Conservation (phyloP, 2,888 invertebrate species). For the Agriotes lineatus region DNA sequence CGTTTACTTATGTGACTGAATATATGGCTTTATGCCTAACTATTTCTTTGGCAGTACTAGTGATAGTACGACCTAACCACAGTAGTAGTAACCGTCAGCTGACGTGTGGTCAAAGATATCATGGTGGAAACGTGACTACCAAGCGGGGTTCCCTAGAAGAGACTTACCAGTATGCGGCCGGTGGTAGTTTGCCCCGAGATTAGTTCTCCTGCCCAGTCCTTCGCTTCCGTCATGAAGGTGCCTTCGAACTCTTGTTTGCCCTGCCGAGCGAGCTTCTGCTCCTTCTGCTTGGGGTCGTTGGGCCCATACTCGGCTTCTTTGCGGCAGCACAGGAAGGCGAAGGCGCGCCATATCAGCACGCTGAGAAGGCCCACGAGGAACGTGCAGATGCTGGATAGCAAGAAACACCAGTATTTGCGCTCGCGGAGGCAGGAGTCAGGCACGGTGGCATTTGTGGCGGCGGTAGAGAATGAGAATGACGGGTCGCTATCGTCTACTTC, state of each 20-base stretch:
- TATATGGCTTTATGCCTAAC: too few species aligned
- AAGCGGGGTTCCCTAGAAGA: neutral
- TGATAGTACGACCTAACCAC: too few species aligned
- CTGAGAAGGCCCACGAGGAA: constrained; percentile 93
- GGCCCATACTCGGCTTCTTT: constrained; percentile 94
- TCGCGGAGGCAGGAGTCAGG: constrained; percentile 84
- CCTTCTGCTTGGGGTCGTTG: constrained; percentile 94
- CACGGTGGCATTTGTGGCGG: constrained; percentile 51
- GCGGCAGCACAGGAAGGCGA: constrained; percentile 94
- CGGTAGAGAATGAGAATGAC: constrained; percentile 70
- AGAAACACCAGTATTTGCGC: constrained; percentile 98
- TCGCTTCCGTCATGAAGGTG: constrained; percentile 99
- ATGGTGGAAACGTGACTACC: too few species aligned
- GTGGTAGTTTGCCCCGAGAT: constrained; percentile 99
- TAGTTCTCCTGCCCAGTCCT: constrained; percentile 99
- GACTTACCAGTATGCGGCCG: constrained; percentile 95
- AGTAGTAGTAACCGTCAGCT: too few species aligned
- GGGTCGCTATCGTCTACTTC: constrained; percentile 67
- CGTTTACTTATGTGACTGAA: too few species aligned
- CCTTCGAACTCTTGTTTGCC: constrained; percentile 97
- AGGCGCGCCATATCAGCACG: constrained; percentile 93
- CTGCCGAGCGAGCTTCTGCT: constrained; percentile 88
- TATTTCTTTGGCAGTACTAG: too few species aligned
- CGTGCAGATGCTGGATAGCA: constrained; percentile 96
- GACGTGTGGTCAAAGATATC: too few species aligned